Evolutionary conservation across 2,888 invertebrate species (phyloP), one percentile per base, ranked within the genome.

Genomic region (Cremastobaeus sp.): DNA sequence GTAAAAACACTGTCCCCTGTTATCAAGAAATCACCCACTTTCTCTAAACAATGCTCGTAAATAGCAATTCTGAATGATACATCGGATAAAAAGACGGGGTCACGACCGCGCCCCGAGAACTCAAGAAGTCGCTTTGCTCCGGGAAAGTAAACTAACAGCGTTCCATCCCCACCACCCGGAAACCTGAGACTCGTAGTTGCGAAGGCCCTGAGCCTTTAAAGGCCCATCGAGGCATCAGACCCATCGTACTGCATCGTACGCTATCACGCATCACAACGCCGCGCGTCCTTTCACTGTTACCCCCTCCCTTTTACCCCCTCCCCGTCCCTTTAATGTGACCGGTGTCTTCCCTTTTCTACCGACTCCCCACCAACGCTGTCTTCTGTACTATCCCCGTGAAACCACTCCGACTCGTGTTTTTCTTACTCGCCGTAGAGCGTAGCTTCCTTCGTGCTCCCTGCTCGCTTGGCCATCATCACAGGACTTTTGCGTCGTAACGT

Each of bases 81-180:
- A 76, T 73, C 65, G 64, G 77, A 81, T 79, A 76, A 74, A 68
- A 78, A 65, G 70, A 78, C 74, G 81, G 82, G 85, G 84, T 85
- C 86, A 82, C 84, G 83, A 86, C 86, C 87, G 86, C 86, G 83
- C 86, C 86, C 84, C 83, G 80, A 41, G 84, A 82, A 85, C 86
- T 83, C 83, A 80, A 41, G 84, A 82, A 85, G 81, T 81, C 82
- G 79, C 79, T 81, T 81, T 71, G 82, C 77, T 84, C 82, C 84
- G 85, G 85, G 86, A 86, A 87, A 87, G 86, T 87, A 86, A 86
- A 86, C 87, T 81, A 86, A 84, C 86, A 84, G 81, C 87, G 86
- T 87, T 87, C 87, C 86, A 86, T 87, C 86, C 87, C 87, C 85
- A 80, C 87, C 83, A 79, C 79, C 74, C 66, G 74, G 74, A 73